Conservation (phyloP, 1,140 invertebrate genomes). For the Notospermus geniculatus region DNA sequence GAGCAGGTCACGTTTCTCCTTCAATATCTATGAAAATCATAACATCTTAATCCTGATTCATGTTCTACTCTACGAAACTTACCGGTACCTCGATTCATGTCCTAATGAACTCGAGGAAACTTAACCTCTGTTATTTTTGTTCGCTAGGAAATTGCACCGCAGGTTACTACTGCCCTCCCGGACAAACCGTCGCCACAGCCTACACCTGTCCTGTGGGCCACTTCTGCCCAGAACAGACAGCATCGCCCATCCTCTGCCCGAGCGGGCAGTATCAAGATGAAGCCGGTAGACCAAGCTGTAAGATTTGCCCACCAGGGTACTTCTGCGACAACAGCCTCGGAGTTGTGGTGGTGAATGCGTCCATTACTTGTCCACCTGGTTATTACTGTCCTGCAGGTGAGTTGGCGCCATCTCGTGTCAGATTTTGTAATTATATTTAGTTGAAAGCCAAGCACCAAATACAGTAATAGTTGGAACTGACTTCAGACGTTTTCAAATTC, state of each 20-base stretch:
- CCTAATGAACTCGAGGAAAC: no score
- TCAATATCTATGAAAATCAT: no score
- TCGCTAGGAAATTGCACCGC: constrained; percentile 41
- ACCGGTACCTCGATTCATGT: no score
- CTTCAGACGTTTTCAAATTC: no score
- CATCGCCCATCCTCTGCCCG: constrained; percentile 42
- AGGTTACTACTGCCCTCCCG: constrained; percentile 47
- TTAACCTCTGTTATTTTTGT: constrained; percentile 8
- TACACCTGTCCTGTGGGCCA: constrained; percentile 40
- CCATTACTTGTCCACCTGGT: constrained; percentile 45
- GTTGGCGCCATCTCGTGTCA: not conserved
- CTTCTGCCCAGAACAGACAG: constrained; percentile 38
- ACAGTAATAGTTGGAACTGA: no score
- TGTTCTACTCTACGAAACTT: no score
- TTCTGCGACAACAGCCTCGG: constrained; percentile 50
- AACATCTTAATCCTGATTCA: no score
- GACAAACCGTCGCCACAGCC: constrained; percentile 31
- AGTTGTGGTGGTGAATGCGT: constrained; percentile 42
- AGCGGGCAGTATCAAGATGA: constrained; percentile 45
- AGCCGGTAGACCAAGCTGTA: constrained; percentile 36
- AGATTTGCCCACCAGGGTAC: constrained; percentile 44
- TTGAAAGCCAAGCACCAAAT: no score
- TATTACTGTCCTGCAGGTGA: constrained; percentile 47
- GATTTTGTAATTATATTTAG: no score
- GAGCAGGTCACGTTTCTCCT: no score